Base-by-base conservation (phyloP, 2,888 invertebrate species). In the Tipula helvola region DNA sequence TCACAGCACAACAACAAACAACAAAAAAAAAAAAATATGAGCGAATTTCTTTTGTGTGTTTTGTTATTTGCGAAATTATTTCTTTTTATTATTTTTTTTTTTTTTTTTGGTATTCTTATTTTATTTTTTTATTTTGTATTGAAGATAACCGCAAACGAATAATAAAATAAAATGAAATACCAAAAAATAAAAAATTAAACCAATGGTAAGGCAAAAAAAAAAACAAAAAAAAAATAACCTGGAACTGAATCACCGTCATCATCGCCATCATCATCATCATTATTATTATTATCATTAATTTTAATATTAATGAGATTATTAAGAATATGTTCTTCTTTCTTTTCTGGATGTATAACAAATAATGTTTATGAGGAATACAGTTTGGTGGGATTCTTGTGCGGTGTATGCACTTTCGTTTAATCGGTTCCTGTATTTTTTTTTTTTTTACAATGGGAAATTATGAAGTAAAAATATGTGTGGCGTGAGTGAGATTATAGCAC, bases 101-200 rank as follows among this genome's bases (percentile, higher is more conserved):
- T 39, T 39, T 39, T 39, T 71, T 71, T 71, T 3, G 71, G 18
- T 71, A 71, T 71, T 71, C 71, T 71, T 71, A 71, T 71, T 71
- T 52, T 18, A n/a, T 52, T 71, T 28, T 71, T 71, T 28, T 71
- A 28, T 71, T 28, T 71, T 71, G 71, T 71, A 71, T 71, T 71
- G 71, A 71, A 71, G 71, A 71, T 71, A 71, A 71, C 71, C 71
- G 71, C 71, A 71, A 71, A 71, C 71, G 71, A 71, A 71, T 71
- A 28, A 71, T 71, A 71, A 71, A 71, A 71, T 71, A 71, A 71
- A 71, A 71, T 71, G 71, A 71, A 71, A 71, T 71, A 71, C 71
- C 71, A 71, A 71, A 71, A n/a, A 16, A 57, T 12, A 57, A 57
- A 71, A 28, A 71, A 71, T 71, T 71, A 71, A 71, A 71, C 71